Percentiles rank a stretch among this genome's conserved stretches.
Conservation (phyloP, 1,140 invertebrate genomes). For the Physella acuta region DNA sequence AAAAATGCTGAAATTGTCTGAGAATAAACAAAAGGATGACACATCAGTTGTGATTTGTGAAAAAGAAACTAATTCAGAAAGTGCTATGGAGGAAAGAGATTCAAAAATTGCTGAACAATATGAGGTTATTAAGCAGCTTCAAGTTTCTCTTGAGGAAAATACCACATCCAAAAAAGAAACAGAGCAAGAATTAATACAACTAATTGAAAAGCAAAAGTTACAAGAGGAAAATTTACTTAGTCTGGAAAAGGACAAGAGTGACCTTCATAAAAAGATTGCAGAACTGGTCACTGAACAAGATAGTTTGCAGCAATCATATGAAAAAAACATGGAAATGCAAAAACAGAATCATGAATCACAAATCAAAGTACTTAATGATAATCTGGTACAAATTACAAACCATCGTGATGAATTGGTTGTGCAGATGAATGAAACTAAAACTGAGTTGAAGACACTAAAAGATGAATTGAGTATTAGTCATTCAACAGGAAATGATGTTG, state of each 20-base stretch:
- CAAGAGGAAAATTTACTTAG: not conserved
- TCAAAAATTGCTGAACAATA: not conserved
- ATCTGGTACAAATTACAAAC: no score
- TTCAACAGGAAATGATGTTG: constrained; percentile 8
- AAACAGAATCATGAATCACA: no score
- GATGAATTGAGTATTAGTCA: not conserved
- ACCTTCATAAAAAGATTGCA: not conserved
- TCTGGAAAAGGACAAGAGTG: not conserved
- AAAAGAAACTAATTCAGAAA: not conserved
- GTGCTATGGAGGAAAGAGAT: not conserved
- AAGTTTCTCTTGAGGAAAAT: constrained; percentile 20
- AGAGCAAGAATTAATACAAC: not conserved
- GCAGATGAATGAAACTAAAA: not conserved
- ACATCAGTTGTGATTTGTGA: not conserved
- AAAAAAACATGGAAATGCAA: no score
- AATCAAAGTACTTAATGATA: no score
- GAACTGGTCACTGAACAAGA: not conserved
- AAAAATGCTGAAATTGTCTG: not conserved
- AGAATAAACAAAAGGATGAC: not conserved
- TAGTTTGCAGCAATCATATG: not conserved
- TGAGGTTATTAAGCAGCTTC: not conserved
- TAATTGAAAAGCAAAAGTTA: not conserved
- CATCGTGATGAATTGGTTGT: not conserved
- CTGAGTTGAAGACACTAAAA: constrained; percentile 1
- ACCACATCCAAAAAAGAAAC: constrained; percentile 10